Evolutionary conservation across 2,888 invertebrate genomes (phyloP), one percentile per base, ranked within the genome.

Genomic region (Cataglyphis rosenhaueri): DNA sequence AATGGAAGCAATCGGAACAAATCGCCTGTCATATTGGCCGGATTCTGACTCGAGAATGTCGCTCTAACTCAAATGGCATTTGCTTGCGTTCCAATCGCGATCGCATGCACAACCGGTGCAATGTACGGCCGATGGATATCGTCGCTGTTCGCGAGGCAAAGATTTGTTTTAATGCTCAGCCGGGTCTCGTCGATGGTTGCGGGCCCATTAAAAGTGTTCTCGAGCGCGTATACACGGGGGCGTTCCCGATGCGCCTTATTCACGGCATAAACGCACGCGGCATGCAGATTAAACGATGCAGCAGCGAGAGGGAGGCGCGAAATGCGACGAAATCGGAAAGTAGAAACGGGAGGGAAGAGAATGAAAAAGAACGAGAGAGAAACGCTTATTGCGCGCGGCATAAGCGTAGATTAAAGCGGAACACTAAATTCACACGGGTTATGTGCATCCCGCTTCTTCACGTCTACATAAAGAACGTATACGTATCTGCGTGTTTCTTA

Each of bases 151-250:
- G 73, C 48, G 59, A 21, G 59, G 75, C 25, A 41, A 75, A 84
- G 87, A 87, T 88, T 88, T 81, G 88, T 88, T 88, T 88, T 85
- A 88, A 88, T 88, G 87, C 74, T 81, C 71, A 71, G 62, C 61
- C 73, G 57, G 62, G 62, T 71, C 71, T 68, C 76, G 79, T 82
- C 82, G 87, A 88, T 86, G 84, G 75, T 79, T 79, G 38, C 57
- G 75, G 35, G 21, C 21, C 89, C 86, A 89, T 88, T 88, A 88
- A 87, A 86, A 84, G 61, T 61, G 61, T 38, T 68, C 57, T 41
- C 57, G 55, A 64, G 38, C 29, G 74, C 84, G 66, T 62, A 82
- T 41, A 73, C 82, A 57, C 70, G 64, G 79, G 79, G 71, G 70
- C 85, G 75, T 75, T 82, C 82, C 66, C 86, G 66, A 38, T 57